These are phyloP conservation scores for Rousettus leschenaultii DNA, from an alignment of 2,113 vertebrate species.

Conservation along the genomic window DNA sequence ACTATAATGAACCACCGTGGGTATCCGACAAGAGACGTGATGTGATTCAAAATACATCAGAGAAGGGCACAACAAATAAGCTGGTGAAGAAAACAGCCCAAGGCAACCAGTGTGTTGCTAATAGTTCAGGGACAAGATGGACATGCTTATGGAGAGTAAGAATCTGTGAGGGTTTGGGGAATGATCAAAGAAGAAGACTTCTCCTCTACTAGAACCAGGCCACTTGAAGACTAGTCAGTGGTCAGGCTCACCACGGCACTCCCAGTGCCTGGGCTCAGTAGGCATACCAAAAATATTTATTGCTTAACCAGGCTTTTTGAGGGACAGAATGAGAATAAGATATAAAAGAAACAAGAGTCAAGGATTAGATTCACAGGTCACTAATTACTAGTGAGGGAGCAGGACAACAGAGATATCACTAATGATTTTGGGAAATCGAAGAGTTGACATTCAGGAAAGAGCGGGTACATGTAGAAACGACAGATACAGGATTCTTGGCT, in stretches of 20 bases:
- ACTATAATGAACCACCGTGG: constrained; percentile 8
- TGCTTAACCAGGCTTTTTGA: neutral
- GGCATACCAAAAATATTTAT: neutral
- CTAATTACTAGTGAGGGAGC: neutral
- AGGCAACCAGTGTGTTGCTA: neutral
- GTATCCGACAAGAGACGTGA: constrained; percentile 40
- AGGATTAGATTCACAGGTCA: neutral
- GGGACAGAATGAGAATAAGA: neutral
- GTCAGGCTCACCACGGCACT: too few relatives aligned
- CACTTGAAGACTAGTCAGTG: neutral
- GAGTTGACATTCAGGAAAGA: neutral
- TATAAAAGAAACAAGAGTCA: neutral
- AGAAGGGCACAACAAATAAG: neutral
- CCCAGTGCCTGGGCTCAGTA: neutral
- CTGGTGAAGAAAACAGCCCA: neutral
- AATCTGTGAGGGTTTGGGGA: neutral
- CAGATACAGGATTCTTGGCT: neutral
- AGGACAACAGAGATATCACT: neutral
- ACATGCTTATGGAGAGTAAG: neutral
- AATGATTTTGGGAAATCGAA: neutral
- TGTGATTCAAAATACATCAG: constrained; percentile 39
- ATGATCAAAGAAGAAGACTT: neutral
- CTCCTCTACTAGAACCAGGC: neutral
- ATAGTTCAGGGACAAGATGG: neutral
- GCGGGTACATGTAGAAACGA: neutral